A percentile compares a stretch with the other conserved stretches of the same genome.
Evolutionary conservation across 2,797 vertebrate genomes (phyloP).

Genomic region (Hydrolagus colliei): DNA sequence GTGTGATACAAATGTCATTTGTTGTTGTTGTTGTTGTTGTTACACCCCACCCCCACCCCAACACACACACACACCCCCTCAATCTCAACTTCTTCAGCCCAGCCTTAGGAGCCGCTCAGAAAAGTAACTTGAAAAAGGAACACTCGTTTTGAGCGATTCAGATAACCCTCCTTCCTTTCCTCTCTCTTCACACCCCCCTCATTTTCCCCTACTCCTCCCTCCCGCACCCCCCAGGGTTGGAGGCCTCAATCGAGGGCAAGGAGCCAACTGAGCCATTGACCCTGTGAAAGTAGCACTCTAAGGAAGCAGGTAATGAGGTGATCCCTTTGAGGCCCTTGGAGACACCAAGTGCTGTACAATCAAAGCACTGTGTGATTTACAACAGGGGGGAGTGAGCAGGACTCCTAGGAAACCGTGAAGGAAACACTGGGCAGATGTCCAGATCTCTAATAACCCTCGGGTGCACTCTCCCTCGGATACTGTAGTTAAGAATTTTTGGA

Average conservation of each 20-base stretch:
- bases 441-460: constrained; percentile 22
- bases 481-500: constrained; percentile 15
- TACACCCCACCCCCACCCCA: too few species aligned
- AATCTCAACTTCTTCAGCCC: too few species aligned
- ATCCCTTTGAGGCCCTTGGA: constrained; percentile 17
- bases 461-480: constrained; percentile 16
- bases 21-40: too few species aligned
- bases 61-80: too few species aligned
- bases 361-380: constrained; percentile 31
- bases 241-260: constrained; percentile 3
- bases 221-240: not conserved
- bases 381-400: constrained; percentile 24
- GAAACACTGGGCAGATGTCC: constrained; percentile 32
- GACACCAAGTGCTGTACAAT: constrained; percentile 25
- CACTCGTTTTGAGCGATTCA: not conserved
- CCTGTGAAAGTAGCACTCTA: constrained; percentile 9
- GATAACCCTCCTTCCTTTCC: not conserved
- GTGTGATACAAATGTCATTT: too few species aligned
- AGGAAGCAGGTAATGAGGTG: constrained; percentile 29
- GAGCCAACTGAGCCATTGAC: not conserved
- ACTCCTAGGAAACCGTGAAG: constrained; percentile 31
- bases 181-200: not conserved
- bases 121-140: not conserved
- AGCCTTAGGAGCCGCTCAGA: not conserved
- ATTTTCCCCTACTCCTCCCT: not conserved